These are phyloP conservation scores for Anguilla anguilla DNA, from an alignment of 2,797 vertebrate species.

Conservation along the genomic window DNA sequence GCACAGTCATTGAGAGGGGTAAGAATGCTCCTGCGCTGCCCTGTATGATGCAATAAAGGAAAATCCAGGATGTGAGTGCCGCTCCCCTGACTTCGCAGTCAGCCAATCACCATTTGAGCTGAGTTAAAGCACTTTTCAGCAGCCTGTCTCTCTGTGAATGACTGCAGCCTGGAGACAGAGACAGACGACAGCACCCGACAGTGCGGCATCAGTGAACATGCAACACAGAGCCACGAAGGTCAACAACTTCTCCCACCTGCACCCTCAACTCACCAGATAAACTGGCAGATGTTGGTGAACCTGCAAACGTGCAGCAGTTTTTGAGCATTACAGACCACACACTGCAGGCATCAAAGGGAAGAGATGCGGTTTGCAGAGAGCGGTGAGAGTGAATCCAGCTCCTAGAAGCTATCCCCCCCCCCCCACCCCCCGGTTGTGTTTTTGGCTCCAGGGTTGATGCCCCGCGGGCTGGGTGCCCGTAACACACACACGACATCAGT, in stretches of 20 bases:
- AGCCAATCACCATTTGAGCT: not conserved
- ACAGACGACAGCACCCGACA: not conserved
- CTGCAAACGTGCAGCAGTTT: not conserved
- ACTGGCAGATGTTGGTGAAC: not conserved
- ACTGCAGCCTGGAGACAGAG: not conserved
- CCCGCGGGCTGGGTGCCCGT: not conserved
- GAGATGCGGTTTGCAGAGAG: not conserved
- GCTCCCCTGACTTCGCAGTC: not conserved
- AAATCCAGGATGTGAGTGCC: not conserved
- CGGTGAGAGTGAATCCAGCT: not conserved
- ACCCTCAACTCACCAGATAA: not conserved
- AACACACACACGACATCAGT: not conserved
- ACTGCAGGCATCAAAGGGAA: not conserved
- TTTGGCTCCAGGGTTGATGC: not conserved
- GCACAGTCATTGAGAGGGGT: not conserved
- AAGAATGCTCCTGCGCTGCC: not conserved
- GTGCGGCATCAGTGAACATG: not conserved
- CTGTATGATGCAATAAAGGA: not conserved
- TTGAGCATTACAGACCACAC: too few species aligned
- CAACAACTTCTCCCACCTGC: not conserved
- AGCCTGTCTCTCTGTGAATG: not conserved
- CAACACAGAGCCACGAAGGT: not conserved
- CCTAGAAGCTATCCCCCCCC: not conserved
- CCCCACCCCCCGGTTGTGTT: not conserved
- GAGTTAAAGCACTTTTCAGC: not conserved